phyloP scores from a whole-genome alignment of 2,797 vertebrate genomes.

The Fratercula arctica region DNA sequence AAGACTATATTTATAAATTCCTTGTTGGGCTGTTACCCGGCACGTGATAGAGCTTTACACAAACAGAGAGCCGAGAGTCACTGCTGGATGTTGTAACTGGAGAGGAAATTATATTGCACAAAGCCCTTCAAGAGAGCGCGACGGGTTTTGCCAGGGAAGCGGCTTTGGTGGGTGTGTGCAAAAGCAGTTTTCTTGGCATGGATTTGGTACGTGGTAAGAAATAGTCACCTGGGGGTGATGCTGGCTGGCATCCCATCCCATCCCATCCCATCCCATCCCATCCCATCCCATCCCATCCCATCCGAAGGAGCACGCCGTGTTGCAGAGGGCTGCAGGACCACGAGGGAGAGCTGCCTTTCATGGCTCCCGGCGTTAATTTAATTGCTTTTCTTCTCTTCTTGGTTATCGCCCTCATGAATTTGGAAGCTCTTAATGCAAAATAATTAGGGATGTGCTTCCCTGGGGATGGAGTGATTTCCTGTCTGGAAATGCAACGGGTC shows the following conservation, averaged over 20 bases:
- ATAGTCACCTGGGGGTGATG: not conserved
- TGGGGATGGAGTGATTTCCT: not conserved
- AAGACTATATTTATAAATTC: not conserved
- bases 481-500: not conserved
- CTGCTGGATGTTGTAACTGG: not conserved
- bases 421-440: not conserved
- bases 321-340: accelerated
- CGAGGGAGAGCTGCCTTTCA: accelerated
- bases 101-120: not conserved
- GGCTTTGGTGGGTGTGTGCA: not conserved
- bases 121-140: not conserved
- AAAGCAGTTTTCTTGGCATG: not conserved
- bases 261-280: too few relatives aligned
- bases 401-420: not conserved
- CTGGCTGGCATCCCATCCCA: not conserved
- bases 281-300: not conserved
- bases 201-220: not conserved
- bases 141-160: not conserved
- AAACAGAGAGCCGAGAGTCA: not conserved
- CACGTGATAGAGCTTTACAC: not conserved
- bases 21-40: not conserved
- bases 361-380: not conserved
- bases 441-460: not conserved
- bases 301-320: accelerated
- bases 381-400: not conserved